Base-by-base conservation (phyloP, 2,888 invertebrate genomes). In the Athripsodes cinereus region DNA sequence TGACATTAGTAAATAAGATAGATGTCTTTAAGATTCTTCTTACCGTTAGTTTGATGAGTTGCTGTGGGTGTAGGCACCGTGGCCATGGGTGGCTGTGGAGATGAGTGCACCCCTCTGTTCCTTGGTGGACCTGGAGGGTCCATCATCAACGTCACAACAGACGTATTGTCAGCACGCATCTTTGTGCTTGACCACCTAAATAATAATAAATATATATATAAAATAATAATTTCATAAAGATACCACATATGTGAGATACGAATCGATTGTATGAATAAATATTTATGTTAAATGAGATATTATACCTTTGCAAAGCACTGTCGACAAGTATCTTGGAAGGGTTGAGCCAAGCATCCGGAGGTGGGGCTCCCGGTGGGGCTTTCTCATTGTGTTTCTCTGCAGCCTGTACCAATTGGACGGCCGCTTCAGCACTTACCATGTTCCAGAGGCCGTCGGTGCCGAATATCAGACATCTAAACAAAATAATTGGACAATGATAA, bases 371-470 rank as follows among this genome's bases (percentile, higher is more conserved):
- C 1, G 70, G 74, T 65, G 57, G 50, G 0, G 81, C 81, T 11
- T 82, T 83, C 67, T 91, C 90, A 69, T 92, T 92, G 66, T 89
- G 87, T 34, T 81, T 77, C 71, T 92, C 93, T 0, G 90, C 89
- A 47, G 86, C 84, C 66, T 89, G 88, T 1, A 96, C 94, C 61
- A 92, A 82, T 56, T 86, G 83, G 5, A 96, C 92, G 0, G 96
- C 91, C 64, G 87, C 86, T 65, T 88, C 85, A 0, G 95, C 83
- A 1, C 86, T 85, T 63, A 98, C 76, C 85, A 98, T 95, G 74
- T 99, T 98, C 90, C 95, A 98, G 34, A 98, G 76, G 0, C 98
- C 98, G 73, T 99, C 98, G 0, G 96, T 96, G 55, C 96, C 97
- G 68, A 98, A 89, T 65, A 98, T 90, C 46, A 98, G 79, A 77